Evolutionary conservation across 2,888 invertebrate genomes (phyloP).

Genomic region (Ptilodon capucinus): DNA sequence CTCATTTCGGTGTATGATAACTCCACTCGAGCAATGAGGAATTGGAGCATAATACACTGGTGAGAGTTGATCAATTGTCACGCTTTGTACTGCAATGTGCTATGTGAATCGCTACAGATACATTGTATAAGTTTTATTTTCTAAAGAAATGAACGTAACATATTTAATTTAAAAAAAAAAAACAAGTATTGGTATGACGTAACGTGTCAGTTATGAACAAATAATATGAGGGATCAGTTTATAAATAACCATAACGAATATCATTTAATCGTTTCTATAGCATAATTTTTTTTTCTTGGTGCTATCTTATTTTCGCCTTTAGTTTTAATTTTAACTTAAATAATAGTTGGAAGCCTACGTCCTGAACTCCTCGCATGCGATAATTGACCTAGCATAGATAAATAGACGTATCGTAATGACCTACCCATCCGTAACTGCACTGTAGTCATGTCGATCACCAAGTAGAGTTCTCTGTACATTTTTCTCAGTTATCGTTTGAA

Average conservation of each 20-base stretch:
- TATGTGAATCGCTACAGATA: conserved; percentile 4
- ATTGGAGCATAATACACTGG: too few species aligned
- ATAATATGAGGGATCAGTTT: conserved; percentile 60
- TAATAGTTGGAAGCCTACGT: conserved; percentile 6
- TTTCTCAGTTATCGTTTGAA: conserved; percentile 20
- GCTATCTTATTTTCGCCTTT: not conserved
- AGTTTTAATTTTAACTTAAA: conserved; percentile 4
- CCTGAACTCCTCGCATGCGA: conserved; percentile 15
- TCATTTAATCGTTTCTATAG: not conserved
- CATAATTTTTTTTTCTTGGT: not conserved
- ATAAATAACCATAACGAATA: conserved; percentile 28
- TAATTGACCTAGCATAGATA: conserved; percentile 15
- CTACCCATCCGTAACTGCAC: conserved; percentile 7
- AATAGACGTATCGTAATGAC: conserved; percentile 5
- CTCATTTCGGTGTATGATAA: too few species aligned
- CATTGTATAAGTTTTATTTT: too few species aligned
- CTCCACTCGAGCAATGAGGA: too few species aligned
- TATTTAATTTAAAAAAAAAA: not conserved
- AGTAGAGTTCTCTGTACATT: conserved; percentile 20
- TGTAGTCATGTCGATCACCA: conserved; percentile 15
- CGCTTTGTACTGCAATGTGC: not conserved
- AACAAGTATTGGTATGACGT: not conserved
- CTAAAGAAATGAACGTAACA: too few species aligned
- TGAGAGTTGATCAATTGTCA: not conserved
- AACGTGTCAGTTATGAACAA: not conserved